Conservation (phyloP, 1,140 invertebrate species). For the Euschistus heros region DNA sequence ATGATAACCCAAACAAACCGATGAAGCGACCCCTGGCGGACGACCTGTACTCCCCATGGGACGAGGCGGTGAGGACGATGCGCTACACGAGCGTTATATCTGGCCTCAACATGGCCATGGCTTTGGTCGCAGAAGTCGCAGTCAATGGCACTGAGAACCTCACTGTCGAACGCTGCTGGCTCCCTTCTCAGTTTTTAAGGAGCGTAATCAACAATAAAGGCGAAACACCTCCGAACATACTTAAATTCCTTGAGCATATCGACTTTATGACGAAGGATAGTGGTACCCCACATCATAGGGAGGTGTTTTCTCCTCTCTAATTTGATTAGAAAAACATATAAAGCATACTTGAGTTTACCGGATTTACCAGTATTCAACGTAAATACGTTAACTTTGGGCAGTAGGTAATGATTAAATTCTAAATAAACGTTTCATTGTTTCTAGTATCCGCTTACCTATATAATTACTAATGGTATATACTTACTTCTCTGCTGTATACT, state of each 20-base stretch:
- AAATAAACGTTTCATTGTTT: too few species aligned
- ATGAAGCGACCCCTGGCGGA: too few species aligned
- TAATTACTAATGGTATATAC: too few species aligned
- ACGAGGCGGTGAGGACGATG: neutral
- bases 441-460: too few species aligned
- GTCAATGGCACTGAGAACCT: neutral
- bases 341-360: too few species aligned
- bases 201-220: constrained; percentile 6
- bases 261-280: constrained; percentile 13
- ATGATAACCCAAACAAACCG: too few species aligned
- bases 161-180: constrained; percentile 6
- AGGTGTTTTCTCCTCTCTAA: too few species aligned
- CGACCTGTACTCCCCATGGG: neutral
- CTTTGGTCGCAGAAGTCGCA: neutral
- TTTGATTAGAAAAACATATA: too few species aligned
- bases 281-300: neutral
- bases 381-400: too few species aligned
- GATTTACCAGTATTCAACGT: too few species aligned
- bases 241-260: constrained; percentile 10
- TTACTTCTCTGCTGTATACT: too few species aligned
- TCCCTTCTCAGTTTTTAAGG: constrained; percentile 2
- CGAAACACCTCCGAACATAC: constrained; percentile 17
- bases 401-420: too few species aligned
- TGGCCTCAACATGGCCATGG: neutral
- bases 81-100: neutral